A percentile compares a stretch with the other conserved stretches of the same genome.
phyloP scores from a whole-genome alignment of 2,888 invertebrate species.

The Phengaris arion region DNA sequence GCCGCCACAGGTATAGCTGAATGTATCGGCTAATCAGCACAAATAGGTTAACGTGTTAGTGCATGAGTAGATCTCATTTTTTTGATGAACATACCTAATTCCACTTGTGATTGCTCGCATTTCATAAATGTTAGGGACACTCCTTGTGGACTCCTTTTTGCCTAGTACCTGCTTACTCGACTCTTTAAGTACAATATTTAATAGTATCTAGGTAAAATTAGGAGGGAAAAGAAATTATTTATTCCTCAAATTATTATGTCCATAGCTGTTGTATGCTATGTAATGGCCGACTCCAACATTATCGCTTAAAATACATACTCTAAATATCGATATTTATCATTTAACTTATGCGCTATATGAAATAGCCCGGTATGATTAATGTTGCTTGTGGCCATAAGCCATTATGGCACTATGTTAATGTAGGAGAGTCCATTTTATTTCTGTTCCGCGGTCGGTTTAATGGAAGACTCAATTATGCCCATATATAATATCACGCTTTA shows the following conservation, averaged over 20 bases:
- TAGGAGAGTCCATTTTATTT: constrained; percentile 6
- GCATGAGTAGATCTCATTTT: too few relatives aligned
- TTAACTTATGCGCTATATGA: constrained; percentile 10
- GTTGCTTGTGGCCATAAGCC: constrained; percentile 10
- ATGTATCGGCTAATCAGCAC: too few relatives aligned
- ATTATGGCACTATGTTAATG: constrained; percentile 12
- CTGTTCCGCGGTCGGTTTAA: constrained; percentile 7
- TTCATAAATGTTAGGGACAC: too few relatives aligned
- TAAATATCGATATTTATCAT: constrained; percentile 13
- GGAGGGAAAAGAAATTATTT: not conserved
- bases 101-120: too few relatives aligned
- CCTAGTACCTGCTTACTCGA: too few relatives aligned
- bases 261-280: not conserved
- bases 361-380: constrained; percentile 11
- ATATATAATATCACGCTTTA: constrained; percentile 3
- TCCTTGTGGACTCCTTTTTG: too few relatives aligned
- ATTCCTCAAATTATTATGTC: not conserved
- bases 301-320: constrained; percentile 16
- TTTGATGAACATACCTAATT: too few relatives aligned
- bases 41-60: too few relatives aligned
- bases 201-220: not conserved
- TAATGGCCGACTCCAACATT: not conserved
- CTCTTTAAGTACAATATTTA: not conserved
- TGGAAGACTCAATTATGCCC: constrained; percentile 2
- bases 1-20: too few relatives aligned